phyloP scores from a whole-genome alignment of 2,797 vertebrate genomes.

The Poeciliopsis turneri region DNA sequence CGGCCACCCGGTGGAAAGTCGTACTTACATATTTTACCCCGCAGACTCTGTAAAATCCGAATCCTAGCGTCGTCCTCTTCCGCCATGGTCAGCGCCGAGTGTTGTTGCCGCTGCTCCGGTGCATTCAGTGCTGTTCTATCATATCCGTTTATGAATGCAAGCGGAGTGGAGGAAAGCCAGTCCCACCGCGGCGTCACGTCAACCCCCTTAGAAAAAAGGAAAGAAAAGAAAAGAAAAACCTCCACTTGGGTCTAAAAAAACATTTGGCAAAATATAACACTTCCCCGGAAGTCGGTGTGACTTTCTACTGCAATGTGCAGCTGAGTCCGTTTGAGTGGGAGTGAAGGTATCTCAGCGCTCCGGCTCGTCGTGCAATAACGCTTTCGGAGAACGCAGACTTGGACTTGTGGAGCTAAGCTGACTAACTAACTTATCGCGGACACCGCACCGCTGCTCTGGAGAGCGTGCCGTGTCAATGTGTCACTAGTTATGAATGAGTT shows the following conservation, averaged over 20 bases:
- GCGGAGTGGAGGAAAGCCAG: slow-evolving; percentile 68
- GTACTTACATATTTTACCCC: slow-evolving; percentile 97
- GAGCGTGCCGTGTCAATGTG: slow-evolving; percentile 6
- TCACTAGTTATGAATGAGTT: slow-evolving; percentile 24
- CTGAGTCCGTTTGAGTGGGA: slow-evolving; percentile 35
- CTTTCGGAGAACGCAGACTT: slow-evolving; percentile 26
- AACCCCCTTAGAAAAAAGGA: slow-evolving; percentile 40
- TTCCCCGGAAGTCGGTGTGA: slow-evolving; percentile 31
- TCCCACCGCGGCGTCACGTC: slow-evolving; percentile 74
- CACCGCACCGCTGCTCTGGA: background rate
- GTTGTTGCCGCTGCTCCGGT: slow-evolving; percentile 70
- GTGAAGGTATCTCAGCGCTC: slow-evolving; percentile 35
- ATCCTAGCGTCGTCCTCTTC: slow-evolving; percentile 88
- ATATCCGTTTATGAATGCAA: slow-evolving; percentile 83
- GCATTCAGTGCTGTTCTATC: slow-evolving; percentile 77
- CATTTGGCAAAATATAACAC: slow-evolving; percentile 28
- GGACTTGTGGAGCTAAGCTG: slow-evolving; percentile 35
- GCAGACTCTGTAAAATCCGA: slow-evolving; percentile 93
- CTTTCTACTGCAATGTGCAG: slow-evolving; percentile 13
- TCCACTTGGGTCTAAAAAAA: slow-evolving; percentile 13
- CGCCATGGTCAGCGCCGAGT: slow-evolving; percentile 84
- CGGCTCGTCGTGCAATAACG: slow-evolving; percentile 41
- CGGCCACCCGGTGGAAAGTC: background rate
- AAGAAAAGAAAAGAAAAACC: background rate
- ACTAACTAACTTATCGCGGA: slow-evolving; percentile 32